Evolutionary conservation across 2,888 invertebrate species (phyloP), one percentile per base, ranked within the genome.

Genomic region (Theodoxus fluviatilis): DNA sequence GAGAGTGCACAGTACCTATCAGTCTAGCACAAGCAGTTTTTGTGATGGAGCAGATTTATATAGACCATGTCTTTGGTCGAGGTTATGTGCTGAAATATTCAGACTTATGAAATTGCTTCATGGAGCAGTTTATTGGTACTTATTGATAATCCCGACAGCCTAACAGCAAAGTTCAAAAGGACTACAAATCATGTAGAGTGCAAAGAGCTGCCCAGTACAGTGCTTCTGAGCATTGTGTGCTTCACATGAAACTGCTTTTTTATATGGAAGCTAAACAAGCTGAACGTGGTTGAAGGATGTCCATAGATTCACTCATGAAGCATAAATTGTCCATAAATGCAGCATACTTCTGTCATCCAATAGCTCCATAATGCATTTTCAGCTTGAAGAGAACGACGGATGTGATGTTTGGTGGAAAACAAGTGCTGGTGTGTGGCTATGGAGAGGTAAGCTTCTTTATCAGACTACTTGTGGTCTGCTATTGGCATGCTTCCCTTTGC

Each of bases 331-430:
- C n/a, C n/a, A n/a, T n/a, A n/a, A n/a, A n/a, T n/a, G n/a, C n/a
- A n/a, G n/a, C n/a, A n/a, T n/a, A n/a, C n/a, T n/a, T n/a, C n/a
- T n/a, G n/a, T n/a, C n/a, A n/a, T n/a, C n/a, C n/a, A n/a, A n/a
- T n/a, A n/a, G n/a, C n/a, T n/a, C n/a, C n/a, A n/a, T n/a, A n/a
- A n/a, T n/a, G n/a, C n/a, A n/a, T 33, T 73, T 72, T n/a, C 79
- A 94, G 94, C 68, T 85, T 94, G 73, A 95, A 95, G 87, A 90
- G 95, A 73, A 94, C 95, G 43, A 95, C 95, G 4, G 98, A 98
- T 84, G 92, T 97, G 15, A 98, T 98, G 98, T 96, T 98, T 86
- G 97, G 96, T 22, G 98, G 98, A 0, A 97, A 98, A 85, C 96
- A 96, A 89, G 94, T 96, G 0, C 93, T 95, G 0, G 93, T 98